Evolutionary conservation across 2,888 invertebrate species (phyloP).

Genomic region (Orchesella flavescens): DNA sequence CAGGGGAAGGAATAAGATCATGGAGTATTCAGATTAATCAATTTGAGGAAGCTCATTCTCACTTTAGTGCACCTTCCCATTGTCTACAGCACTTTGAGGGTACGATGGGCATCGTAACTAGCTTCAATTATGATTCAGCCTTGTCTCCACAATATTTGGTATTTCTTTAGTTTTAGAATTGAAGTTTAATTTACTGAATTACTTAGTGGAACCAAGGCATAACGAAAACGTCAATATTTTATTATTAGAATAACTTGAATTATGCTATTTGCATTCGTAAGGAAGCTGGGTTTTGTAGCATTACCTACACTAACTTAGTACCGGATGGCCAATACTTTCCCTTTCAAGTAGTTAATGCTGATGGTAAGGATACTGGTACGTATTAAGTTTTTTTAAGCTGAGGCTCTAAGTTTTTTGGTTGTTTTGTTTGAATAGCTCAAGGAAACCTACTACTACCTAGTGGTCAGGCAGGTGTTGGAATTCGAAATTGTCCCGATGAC

Average conservation of each 20-base stretch:
- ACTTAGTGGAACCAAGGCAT: too few relatives aligned
- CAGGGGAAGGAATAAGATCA: slow-evolving; percentile 67
- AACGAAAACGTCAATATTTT: not conserved
- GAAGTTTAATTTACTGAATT: not conserved
- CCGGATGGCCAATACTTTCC: slow-evolving; percentile 76
- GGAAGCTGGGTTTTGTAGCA: slow-evolving; percentile 79
- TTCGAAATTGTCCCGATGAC: slow-evolving; percentile 84
- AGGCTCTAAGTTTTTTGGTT: not conserved
- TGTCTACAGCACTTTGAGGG: slow-evolving; percentile 82
- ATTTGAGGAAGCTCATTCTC: slow-evolving; percentile 63
- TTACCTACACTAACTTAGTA: slow-evolving; percentile 76
- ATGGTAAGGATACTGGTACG: slow-evolving; percentile 67
- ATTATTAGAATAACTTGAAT: slow-evolving; percentile 82
- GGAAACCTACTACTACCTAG: slow-evolving; percentile 75
- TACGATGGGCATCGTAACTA: slow-evolving; percentile 79
- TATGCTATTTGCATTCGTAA: slow-evolving; percentile 84
- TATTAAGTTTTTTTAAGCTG: not conserved
- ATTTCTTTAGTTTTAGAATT: not conserved
- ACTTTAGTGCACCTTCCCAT: slow-evolving; percentile 76
- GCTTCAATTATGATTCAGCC: slow-evolving; percentile 81
- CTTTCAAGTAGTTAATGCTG: slow-evolving; percentile 82
- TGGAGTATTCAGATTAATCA: slow-evolving; percentile 76
- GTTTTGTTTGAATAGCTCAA: slow-evolving; percentile 32
- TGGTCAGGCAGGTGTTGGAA: slow-evolving; percentile 84
- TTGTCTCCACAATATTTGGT: slow-evolving; percentile 71